phyloP scores from a whole-genome alignment of 1,140 invertebrate genomes.

The Drosophila nebulosa region DNA sequence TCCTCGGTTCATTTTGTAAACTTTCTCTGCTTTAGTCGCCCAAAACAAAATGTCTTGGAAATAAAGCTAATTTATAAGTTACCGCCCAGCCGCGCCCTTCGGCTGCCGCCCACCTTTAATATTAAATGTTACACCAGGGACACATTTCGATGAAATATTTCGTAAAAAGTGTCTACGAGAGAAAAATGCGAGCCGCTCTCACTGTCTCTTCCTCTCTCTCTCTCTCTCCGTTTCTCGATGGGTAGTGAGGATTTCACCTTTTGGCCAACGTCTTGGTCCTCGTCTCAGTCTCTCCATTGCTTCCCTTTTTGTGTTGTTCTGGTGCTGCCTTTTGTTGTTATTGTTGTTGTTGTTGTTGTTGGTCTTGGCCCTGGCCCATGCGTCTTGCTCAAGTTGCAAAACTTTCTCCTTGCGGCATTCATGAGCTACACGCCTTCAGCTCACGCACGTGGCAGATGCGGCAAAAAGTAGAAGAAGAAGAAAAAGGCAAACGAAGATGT shows the following conservation, averaged over 20 bases:
- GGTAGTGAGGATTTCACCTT: conserved; percentile 38
- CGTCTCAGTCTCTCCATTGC: not conserved
- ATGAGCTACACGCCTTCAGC: conserved; percentile 33
- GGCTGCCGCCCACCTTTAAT: conserved; percentile 71
- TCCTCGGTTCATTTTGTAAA: conserved; percentile 53
- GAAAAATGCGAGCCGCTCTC: conserved; percentile 55
- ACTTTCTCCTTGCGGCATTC: conserved; percentile 75
- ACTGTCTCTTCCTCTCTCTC: not conserved
- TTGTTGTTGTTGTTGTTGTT: not conserved
- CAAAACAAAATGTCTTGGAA: conserved; percentile 77
- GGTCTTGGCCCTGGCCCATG: conserved; percentile 42
- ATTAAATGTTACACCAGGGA: conserved; percentile 81
- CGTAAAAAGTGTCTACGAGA: conserved; percentile 80
- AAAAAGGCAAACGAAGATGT: not conserved
- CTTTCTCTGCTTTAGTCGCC: conserved; percentile 72
- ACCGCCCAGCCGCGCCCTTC: conserved; percentile 20
- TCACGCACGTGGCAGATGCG: conserved; percentile 67
- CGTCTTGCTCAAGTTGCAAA: conserved; percentile 68
- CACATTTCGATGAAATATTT: conserved; percentile 81
- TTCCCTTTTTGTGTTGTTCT: not conserved
- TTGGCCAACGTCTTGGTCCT: conserved; percentile 13
- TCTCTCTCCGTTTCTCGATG: not conserved
- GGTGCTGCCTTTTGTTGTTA: not conserved
- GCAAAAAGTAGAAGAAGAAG: conserved; percentile 22
- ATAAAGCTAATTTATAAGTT: conserved; percentile 80